Evolutionary conservation across 2,113 vertebrate species (phyloP).

Genomic region (Cebus imitator): DNA sequence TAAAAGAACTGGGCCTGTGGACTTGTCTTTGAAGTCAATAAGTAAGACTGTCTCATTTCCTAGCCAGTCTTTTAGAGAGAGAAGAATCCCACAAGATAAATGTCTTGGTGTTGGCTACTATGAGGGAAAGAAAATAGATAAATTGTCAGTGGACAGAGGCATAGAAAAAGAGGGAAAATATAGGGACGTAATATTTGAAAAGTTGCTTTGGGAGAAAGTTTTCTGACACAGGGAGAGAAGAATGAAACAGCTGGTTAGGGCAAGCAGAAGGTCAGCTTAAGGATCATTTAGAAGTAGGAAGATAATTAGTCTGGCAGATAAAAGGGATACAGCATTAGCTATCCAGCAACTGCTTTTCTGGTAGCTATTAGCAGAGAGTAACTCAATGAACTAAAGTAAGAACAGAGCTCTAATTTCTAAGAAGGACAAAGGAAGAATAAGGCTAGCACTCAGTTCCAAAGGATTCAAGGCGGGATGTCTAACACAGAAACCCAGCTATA

Average conservation of each 20-base stretch:
- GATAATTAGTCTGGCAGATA: neutral
- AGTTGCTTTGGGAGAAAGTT: neutral
- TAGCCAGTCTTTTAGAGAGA: neutral
- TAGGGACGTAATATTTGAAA: neutral
- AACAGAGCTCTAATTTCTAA: neutral
- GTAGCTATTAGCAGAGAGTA: neutral
- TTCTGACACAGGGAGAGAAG: neutral
- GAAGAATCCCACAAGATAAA: neutral
- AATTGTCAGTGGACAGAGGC: neutral
- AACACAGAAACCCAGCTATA: neutral
- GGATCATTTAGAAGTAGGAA: neutral
- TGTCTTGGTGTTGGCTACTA: neutral
- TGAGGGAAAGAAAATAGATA: slow-evolving; percentile 19
- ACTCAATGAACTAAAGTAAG: neutral
- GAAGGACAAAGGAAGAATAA: neutral
- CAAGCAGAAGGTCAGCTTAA: neutral
- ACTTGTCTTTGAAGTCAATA: neutral
- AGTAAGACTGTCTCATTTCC: neutral
- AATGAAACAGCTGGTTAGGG: neutral
- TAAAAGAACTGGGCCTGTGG: neutral
- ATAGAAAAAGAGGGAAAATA: neutral
- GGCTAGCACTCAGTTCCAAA: neutral
- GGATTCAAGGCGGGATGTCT: neutral
- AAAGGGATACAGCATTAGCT: neutral
- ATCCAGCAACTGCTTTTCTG: neutral